These are phyloP conservation scores for Myopa testacea DNA, from an alignment of 2,888 invertebrate species.

Conservation along the genomic window DNA sequence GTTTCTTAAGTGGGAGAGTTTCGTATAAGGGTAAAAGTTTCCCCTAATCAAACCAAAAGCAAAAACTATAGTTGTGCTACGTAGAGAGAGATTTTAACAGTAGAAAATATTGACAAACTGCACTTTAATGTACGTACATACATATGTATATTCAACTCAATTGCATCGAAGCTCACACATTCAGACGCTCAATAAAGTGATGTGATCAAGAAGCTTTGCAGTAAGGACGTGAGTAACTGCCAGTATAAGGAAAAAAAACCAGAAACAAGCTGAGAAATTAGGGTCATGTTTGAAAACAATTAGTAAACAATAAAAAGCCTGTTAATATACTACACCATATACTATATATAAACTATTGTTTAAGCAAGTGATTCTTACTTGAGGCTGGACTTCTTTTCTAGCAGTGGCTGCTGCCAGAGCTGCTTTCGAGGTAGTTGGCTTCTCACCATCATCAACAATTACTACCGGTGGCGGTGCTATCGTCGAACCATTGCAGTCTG, in stretches of 20 bases:
- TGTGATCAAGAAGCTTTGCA: too few relatives aligned
- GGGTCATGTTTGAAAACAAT: background rate
- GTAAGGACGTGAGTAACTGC: too few relatives aligned
- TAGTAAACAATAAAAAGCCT: conserved; percentile 31
- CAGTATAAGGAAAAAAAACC: background rate
- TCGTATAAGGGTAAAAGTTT: conserved; percentile 34
- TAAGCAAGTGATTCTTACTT: conserved; percentile 45
- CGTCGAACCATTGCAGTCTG: conserved; percentile 45
- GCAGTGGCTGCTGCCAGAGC: conserved; percentile 52
- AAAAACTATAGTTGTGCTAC: conserved; percentile 40
- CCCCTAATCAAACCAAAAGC: conserved; percentile 39
- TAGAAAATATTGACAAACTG: conserved; percentile 7
- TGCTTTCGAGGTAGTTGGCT: conserved; percentile 35
- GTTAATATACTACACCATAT: conserved; percentile 13
- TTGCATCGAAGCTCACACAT: conserved; percentile 7
- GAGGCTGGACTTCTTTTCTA: conserved; percentile 46
- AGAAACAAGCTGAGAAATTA: background rate
- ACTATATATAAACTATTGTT: conserved; percentile 47
- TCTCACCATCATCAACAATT: too few relatives aligned
- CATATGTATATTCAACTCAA: background rate
- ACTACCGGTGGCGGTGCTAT: conserved; percentile 50
- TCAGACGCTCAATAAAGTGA: background rate
- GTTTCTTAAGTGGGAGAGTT: too few relatives aligned
- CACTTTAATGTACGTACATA: background rate
- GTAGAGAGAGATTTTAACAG: conserved; percentile 39